These are phyloP conservation scores for Centropyge bicolor DNA, from an alignment of 2,797 vertebrate species.

Conservation along the genomic window DNA sequence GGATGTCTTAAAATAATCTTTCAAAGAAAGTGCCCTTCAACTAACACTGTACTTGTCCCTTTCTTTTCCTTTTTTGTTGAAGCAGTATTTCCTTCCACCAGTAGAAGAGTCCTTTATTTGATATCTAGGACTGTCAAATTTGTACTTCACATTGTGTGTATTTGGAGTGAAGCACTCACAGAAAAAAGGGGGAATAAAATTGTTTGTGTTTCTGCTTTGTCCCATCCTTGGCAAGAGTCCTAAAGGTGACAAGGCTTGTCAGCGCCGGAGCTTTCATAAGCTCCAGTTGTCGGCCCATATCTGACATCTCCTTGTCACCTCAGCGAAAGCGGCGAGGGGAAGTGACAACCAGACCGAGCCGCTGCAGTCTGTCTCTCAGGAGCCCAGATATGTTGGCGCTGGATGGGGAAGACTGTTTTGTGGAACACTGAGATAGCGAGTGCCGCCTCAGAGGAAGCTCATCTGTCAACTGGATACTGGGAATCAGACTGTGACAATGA, in stretches of 20 bases:
- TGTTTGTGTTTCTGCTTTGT: conserved; percentile 41
- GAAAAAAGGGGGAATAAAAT: conserved; percentile 1
- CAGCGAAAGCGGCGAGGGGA: conserved; percentile 21
- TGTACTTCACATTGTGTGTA: conserved; percentile 18
- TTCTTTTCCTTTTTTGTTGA: conserved; percentile 21
- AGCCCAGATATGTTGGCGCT: conserved; percentile 33
- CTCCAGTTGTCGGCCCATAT: conserved; percentile 56
- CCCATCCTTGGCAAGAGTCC: conserved; percentile 42
- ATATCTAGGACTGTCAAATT: conserved; percentile 22
- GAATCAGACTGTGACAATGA: conserved; percentile 72
- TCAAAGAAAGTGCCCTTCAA: neutral
- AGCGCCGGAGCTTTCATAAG: conserved; percentile 49
- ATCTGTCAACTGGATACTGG: conserved; percentile 57
- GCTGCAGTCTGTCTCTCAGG: conserved; percentile 24
- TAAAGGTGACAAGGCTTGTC: conserved; percentile 62
- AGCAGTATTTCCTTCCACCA: conserved; percentile 9
- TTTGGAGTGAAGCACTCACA: conserved; percentile 25
- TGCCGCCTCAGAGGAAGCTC: conserved; percentile 56
- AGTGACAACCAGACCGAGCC: conserved; percentile 51
- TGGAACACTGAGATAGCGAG: conserved; percentile 48
- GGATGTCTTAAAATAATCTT: neutral
- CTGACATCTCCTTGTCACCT: conserved; percentile 69
- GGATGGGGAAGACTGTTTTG: conserved; percentile 39
- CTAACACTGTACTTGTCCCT: neutral
- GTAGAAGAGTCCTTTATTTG: neutral